Evolutionary conservation across 2,888 invertebrate genomes (phyloP).

Genomic region (Protonemura montana): DNA sequence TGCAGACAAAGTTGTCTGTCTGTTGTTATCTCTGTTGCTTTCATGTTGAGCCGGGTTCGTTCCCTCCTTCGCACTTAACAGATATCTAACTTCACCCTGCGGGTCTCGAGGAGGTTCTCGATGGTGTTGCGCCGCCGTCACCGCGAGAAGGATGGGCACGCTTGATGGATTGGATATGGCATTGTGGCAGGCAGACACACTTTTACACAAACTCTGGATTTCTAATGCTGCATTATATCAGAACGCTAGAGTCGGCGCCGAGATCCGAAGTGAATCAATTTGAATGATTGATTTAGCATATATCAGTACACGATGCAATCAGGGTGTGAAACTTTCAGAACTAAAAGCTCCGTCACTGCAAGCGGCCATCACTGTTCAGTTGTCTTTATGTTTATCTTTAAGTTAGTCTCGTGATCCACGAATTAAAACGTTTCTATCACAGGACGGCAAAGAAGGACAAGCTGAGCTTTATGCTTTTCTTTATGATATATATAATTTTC

Average conservation of each 20-base stretch:
- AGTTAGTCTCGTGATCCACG: no score
- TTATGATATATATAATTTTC: neutral
- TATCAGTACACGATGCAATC: neutral
- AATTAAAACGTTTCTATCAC: no score
- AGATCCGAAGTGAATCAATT: neutral
- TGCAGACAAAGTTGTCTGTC: slow-evolving; percentile 31
- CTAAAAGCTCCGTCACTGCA: no score
- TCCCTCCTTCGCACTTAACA: slow-evolving; percentile 28
- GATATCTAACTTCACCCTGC: slow-evolving; percentile 21
- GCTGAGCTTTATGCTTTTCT: neutral
- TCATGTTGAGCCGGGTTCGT: neutral
- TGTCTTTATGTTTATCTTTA: no score
- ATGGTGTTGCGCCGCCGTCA: neutral
- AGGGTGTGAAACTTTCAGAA: no score
- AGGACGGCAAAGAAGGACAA: no score
- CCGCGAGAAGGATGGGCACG: slow-evolving; percentile 3
- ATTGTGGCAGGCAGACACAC: slow-evolving; percentile 43
- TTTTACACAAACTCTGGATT: slow-evolving; percentile 42
- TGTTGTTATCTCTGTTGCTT: slow-evolving; percentile 21
- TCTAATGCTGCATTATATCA: slow-evolving; percentile 18
- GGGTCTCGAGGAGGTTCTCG: neutral
- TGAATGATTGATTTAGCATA: neutral
- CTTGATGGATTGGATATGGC: slow-evolving; percentile 46
- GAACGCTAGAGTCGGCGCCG: neutral
- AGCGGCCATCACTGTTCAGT: no score